These are phyloP conservation scores for Rattus norvegicus DNA, from an alignment of 2,113 vertebrate genomes.

Conservation along the genomic window DNA sequence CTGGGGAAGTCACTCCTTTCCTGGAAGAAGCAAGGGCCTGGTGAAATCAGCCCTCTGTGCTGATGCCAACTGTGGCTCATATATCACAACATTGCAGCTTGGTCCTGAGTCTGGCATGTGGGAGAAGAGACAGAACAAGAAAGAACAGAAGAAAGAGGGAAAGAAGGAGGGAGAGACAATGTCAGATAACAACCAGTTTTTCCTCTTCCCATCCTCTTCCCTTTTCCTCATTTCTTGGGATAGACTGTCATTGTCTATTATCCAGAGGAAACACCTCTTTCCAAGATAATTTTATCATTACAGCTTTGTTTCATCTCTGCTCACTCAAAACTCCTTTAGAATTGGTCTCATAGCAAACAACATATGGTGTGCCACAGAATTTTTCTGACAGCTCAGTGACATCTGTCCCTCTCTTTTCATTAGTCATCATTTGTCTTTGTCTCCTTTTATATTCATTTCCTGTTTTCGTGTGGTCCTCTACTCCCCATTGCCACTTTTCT, in stretches of 20 bases:
- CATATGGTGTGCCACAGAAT: too few relatives aligned
- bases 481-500: neutral
- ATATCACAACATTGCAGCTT: slow-evolving; percentile 83
- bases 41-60: slow-evolving; percentile 86
- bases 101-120: slow-evolving; percentile 1
- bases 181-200: neutral
- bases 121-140: neutral
- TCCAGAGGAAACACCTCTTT: neutral
- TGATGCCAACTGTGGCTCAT: slow-evolving; percentile 85
- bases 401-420: neutral
- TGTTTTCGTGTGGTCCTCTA: neutral
- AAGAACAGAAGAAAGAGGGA: neutral
- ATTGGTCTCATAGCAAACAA: neutral
- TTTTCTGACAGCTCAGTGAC: neutral
- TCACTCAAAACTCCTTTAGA: neutral
- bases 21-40: slow-evolving; percentile 66
- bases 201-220: slow-evolving; percentile 7
- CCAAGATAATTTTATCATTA: slow-evolving; percentile 19
- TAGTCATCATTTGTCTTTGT: neutral
- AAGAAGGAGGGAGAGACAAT: neutral
- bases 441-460: neutral
- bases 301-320: neutral
- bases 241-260: slow-evolving; percentile 55
- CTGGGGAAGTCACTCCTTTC: slow-evolving; percentile 67
- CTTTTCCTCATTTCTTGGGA: slow-evolving; percentile 57